Percentiles rank a stretch among this genome's conserved stretches.
phyloP scores from a whole-genome alignment of 1,140 invertebrate species.

The Hycleus cichorii region DNA sequence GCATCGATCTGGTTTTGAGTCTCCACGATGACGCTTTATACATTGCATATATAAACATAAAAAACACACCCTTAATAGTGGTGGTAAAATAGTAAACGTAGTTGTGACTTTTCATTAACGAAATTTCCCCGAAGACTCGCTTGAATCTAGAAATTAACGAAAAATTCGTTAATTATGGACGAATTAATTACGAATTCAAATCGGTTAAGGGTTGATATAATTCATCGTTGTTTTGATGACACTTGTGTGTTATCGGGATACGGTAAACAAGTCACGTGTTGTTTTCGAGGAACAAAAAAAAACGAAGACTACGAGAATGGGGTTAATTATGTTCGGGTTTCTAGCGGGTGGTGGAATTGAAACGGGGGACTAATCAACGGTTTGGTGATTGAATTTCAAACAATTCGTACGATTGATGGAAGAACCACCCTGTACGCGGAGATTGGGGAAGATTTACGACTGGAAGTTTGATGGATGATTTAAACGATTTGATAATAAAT shows the following conservation, averaged over 20 bases:
- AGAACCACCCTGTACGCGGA: background rate
- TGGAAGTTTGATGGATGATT: background rate
- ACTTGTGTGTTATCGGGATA: too few relatives aligned
- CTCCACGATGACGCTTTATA: constrained; percentile 2
- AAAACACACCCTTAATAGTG: background rate
- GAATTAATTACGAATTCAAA: background rate
- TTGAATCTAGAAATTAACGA: too few relatives aligned
- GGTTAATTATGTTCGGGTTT: too few relatives aligned
- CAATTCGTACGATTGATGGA: background rate
- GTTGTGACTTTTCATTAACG: background rate
- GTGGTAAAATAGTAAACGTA: background rate
- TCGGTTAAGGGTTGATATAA: background rate
- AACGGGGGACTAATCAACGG: too few relatives aligned
- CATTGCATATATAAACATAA: constrained; percentile 2
- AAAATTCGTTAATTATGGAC: too few relatives aligned
- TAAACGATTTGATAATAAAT: background rate
- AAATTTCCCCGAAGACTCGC: too few relatives aligned
- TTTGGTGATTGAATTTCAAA: too few relatives aligned
- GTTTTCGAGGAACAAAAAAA: too few relatives aligned
- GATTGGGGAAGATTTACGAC: background rate
- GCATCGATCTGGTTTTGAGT: constrained; percentile 11
- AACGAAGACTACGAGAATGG: too few relatives aligned
- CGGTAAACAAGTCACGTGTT: too few relatives aligned
- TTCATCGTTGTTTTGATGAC: too few relatives aligned
- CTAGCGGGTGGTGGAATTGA: too few relatives aligned